Base-by-base conservation (phyloP, 2,113 vertebrate species). In the Mustela lutreola region DNA sequence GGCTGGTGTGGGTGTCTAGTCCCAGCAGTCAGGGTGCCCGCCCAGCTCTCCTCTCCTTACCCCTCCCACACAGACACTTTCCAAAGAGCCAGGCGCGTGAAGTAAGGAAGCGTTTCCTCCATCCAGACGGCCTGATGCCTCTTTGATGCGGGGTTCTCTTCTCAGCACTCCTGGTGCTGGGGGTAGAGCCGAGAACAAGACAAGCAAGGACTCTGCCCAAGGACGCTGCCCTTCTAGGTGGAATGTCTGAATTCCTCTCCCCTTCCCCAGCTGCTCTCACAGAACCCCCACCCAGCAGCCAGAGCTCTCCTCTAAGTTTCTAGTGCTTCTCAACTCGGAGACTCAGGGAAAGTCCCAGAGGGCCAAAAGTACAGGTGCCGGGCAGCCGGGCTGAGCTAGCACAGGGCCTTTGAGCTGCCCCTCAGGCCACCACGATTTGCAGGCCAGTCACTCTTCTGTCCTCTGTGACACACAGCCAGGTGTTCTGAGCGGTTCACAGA, bases 261-360 rank as follows among this genome's bases (percentile, higher is more conserved):
- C 16, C 33, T 67, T 53, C 33, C 24, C 53, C 81, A 60, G 1
- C 42, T 24, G 26, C 36, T 73, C 7, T 71, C 75, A 28, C 11
- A n/a, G 65, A 78, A 45, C 85, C 80, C n/a, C 19, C 39, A 70
- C 58, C 62, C 56, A 87, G 78, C 63, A 89, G 65, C 93, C 78
- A 39, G 12, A 67, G 31, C 76, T 82, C 33, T 39, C 36, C 0
- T 4, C 28, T 10, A 79, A 75, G 62, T 45, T 79, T 65, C 82
- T n/a, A 19, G 53, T 31, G 31, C 75, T 89, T 89, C 42, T 81
- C 53, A 26, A 1, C 3, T 53, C n/a, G 70, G 48, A 80, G 45
- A 5, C 50, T 5, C 75, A 62, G 81, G 45, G 71, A 58, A 3
- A 2, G 19, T 36, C 53, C 31, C 10, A 31, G 28, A 42, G 5